These are phyloP conservation scores for Leptothorax acervorum DNA, from an alignment of 2,888 invertebrate genomes.

Conservation along the genomic window DNA sequence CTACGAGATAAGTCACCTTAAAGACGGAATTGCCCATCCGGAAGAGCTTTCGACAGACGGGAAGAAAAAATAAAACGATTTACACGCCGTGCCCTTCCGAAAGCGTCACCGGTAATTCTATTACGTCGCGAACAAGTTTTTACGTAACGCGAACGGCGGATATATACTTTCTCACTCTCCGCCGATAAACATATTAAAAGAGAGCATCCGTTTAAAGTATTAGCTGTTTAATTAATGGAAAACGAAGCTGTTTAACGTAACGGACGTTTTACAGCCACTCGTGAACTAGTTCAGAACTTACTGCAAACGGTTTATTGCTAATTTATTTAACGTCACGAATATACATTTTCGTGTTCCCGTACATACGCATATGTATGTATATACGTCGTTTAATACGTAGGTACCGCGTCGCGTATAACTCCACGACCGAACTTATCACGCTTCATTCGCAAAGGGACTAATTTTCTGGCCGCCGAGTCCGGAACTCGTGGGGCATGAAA, in stretches of 20 bases:
- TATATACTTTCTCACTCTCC: not conserved
- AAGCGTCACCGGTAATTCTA: not conserved
- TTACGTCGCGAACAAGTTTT: not conserved
- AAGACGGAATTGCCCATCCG: constrained; percentile 33
- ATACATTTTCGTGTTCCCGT: not conserved
- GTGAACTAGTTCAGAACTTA: not conserved
- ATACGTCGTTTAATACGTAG: not conserved
- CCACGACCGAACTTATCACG: constrained; percentile 35
- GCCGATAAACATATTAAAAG: not conserved
- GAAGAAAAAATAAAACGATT: not conserved
- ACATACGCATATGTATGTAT: not conserved
- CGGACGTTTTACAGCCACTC: not conserved
- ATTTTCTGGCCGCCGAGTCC: constrained; percentile 39
- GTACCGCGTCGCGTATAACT: not conserved
- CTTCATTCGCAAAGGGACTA: constrained; percentile 49
- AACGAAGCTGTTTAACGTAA: constrained; percentile 23
- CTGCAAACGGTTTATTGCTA: constrained; percentile 23
- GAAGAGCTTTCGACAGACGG: constrained; percentile 6
- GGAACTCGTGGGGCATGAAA: constrained; percentile 33
- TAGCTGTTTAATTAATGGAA: constrained; percentile 3
- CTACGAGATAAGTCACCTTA: constrained; percentile 24
- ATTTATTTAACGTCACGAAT: constrained; percentile 21
- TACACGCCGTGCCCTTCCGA: not conserved
- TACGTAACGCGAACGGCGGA: not conserved
- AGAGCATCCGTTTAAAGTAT: not conserved